These are phyloP conservation scores for Caenorhabditis virilis DNA, from an alignment of 2,888 invertebrate species.

Conservation along the genomic window DNA sequence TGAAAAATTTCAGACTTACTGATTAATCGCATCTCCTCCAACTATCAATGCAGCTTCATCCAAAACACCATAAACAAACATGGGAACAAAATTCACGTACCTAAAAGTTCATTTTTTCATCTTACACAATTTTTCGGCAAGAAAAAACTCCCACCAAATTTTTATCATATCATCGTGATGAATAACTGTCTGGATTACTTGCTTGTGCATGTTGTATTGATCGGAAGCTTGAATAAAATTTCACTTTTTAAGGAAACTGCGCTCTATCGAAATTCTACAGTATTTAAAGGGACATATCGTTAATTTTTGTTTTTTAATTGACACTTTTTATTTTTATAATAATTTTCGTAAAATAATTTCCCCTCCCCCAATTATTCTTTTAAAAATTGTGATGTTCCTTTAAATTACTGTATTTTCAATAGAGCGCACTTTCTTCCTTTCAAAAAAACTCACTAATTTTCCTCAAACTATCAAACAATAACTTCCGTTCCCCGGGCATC, in stretches of 20 bases:
- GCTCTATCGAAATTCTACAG: neutral
- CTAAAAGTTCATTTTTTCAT: neutral
- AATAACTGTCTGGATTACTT: slow-evolving; percentile 18
- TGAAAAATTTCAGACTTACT: slow-evolving; percentile 6
- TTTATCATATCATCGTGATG: slow-evolving; percentile 30
- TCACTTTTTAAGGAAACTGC: neutral
- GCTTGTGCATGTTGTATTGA: slow-evolving; percentile 39
- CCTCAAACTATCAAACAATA: slow-evolving; percentile 27
- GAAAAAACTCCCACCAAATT: slow-evolving; percentile 11
- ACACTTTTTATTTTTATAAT: no score
- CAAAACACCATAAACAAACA: slow-evolving; percentile 29
- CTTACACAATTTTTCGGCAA: neutral
- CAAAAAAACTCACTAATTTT: slow-evolving; percentile 25
- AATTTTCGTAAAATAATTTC: neutral
- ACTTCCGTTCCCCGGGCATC: slow-evolving; percentile 28
- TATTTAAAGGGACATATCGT: neutral
- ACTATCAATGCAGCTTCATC: slow-evolving; percentile 30
- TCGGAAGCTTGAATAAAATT: slow-evolving; percentile 22
- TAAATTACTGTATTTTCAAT: no score
- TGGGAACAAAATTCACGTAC: slow-evolving; percentile 30
- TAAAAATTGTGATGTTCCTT: no score
- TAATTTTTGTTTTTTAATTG: no score
- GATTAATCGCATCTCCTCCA: slow-evolving; percentile 33
- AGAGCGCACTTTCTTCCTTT: no score
- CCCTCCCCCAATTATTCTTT: no score